Evolutionary conservation across 1,140 invertebrate species (phyloP).

Genomic region (Nixonia krombeini): DNA sequence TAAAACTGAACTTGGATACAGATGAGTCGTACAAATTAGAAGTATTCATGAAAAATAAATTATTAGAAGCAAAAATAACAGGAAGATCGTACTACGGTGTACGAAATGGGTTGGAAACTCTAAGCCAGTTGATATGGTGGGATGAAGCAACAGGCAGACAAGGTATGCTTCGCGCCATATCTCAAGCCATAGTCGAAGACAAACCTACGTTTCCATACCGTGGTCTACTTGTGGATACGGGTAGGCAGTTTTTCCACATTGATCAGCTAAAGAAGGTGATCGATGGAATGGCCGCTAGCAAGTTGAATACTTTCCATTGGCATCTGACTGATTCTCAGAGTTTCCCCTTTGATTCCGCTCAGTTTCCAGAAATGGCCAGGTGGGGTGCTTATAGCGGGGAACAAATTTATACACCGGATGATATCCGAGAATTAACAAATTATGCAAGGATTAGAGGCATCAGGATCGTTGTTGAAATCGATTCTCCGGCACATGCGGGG

Average conservation of each 20-base stretch:
- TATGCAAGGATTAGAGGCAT: conserved; percentile 83
- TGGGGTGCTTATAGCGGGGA: conserved; percentile 80
- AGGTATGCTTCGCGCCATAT: conserved; percentile 73
- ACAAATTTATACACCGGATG: conserved; percentile 80
- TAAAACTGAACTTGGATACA: conserved; percentile 76
- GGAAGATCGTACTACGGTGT: conserved; percentile 83
- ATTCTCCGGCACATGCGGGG: conserved; percentile 88
- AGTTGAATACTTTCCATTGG: conserved; percentile 91
- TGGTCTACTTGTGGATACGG: conserved; percentile 82
- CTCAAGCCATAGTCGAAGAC: conserved; percentile 75
- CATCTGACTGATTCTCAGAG: conserved; percentile 89
- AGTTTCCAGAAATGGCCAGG: conserved; percentile 82
- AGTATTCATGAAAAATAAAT: conserved; percentile 67
- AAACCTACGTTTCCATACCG: conserved; percentile 83
- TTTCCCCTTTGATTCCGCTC: conserved; percentile 82
- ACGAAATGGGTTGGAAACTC: conserved; percentile 83
- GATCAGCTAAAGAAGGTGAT: conserved; percentile 78
- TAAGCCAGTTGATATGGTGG: conserved; percentile 85
- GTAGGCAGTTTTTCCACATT: conserved; percentile 82
- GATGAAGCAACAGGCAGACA: conserved; percentile 77
- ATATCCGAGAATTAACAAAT: conserved; percentile 78
- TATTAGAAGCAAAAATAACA: conserved; percentile 75
- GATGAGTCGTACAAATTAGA: conserved; percentile 82
- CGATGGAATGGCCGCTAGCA: conserved; percentile 86
- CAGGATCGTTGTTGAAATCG: conserved; percentile 85